phyloP scores from a whole-genome alignment of 2,888 invertebrate genomes.

The Sesia bembeciformis region DNA sequence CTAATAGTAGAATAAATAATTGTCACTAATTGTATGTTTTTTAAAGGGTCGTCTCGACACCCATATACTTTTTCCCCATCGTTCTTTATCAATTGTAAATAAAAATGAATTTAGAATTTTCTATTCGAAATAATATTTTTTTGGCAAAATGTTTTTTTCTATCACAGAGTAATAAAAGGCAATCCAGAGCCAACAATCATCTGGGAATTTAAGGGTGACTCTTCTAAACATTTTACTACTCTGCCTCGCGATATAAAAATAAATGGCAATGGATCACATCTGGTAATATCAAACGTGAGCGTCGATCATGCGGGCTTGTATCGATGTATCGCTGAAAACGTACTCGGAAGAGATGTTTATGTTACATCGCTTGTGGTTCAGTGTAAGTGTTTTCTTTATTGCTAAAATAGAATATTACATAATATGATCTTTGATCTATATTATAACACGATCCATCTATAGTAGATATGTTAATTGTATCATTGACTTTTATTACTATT shows the following conservation, averaged over 20 bases:
- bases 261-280: constrained; percentile 13
- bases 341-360: constrained; percentile 38
- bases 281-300: constrained; percentile 27
- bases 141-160: neutral
- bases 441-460: too few relatives aligned
- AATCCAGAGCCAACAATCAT: constrained; percentile 38
- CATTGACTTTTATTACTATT: too few relatives aligned
- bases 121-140: constrained; percentile 1
- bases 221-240: constrained; percentile 13
- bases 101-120: too few relatives aligned
- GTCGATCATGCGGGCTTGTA: constrained; percentile 39
- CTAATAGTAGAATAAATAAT: too few relatives aligned
- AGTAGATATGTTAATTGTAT: too few relatives aligned
- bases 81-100: too few relatives aligned
- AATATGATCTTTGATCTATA: too few relatives aligned
- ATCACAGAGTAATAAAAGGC: constrained; percentile 36
- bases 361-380: constrained; percentile 37
- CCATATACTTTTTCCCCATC: too few relatives aligned
- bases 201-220: constrained; percentile 31
- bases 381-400: constrained; percentile 33
- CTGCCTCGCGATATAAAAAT: constrained; percentile 15
- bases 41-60: too few relatives aligned
- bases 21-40: too few relatives aligned
- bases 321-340: constrained; percentile 45
- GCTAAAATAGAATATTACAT: too few relatives aligned